These are phyloP conservation scores for Polia nebulosa DNA, from an alignment of 2,888 invertebrate species.

Conservation along the genomic window DNA sequence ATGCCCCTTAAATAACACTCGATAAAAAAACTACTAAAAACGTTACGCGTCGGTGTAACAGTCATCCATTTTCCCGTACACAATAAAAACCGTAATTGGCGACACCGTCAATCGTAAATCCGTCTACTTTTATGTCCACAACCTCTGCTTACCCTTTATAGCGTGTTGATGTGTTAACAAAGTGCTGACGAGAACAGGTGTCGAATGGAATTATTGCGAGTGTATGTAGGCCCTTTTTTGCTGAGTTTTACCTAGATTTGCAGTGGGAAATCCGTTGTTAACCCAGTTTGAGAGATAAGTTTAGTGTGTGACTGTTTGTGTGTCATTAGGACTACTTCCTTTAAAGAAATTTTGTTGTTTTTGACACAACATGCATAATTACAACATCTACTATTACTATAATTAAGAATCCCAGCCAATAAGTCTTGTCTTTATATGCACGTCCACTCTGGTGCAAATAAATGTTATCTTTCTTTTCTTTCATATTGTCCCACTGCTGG, in stretches of 20 bases:
- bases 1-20: no score
- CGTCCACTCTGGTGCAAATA: no score
- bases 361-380: no score
- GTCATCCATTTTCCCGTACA: conserved; percentile 59
- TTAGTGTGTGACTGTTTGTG: conserved; percentile 6
- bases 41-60: conserved; percentile 52
- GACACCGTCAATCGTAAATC: conserved; percentile 75
- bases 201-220: conserved; percentile 32
- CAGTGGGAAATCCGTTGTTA: conserved; percentile 25
- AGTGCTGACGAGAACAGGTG: conserved; percentile 44
- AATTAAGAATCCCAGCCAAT: no score
- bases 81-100: conserved; percentile 79
- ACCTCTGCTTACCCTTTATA: conserved; percentile 71
- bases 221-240: conserved; percentile 51
- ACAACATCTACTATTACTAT: no score
- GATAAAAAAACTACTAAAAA: no score
- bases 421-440: no score
- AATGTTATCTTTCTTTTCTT: no score
- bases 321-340: neutral
- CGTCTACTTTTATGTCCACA: conserved; percentile 70
- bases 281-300: neutral
- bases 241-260: conserved; percentile 19
- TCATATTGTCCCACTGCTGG: no score
- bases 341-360: no score
- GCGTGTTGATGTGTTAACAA: conserved; percentile 65